These are phyloP conservation scores for Diabrotica undecimpunctata DNA, from an alignment of 1,140 invertebrate genomes.

Conservation along the genomic window DNA sequence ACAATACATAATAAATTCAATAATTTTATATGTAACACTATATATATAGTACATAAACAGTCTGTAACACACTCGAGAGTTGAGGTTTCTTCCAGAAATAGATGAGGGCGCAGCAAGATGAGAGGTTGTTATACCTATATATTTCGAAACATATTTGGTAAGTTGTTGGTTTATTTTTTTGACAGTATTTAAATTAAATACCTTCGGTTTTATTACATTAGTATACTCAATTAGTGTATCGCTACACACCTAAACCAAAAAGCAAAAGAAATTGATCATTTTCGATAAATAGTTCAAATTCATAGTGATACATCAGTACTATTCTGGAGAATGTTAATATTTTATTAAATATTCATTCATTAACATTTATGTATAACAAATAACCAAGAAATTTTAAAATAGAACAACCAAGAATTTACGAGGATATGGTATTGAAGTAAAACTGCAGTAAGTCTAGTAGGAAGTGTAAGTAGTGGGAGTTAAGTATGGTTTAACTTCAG, in stretches of 20 bases:
- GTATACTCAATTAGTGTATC: constrained; percentile 15
- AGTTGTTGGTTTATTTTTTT: constrained; percentile 21
- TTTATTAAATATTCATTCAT: too few relatives aligned
- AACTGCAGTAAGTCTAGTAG: too few relatives aligned
- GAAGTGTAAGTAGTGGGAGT: too few relatives aligned
- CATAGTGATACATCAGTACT: not conserved
- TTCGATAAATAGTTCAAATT: constrained; percentile 7
- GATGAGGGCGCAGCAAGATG: constrained; percentile 7
- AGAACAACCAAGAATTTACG: too few relatives aligned
- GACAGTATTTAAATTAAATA: constrained; percentile 18
- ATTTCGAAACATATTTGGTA: constrained; percentile 28
- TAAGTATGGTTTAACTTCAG: too few relatives aligned
- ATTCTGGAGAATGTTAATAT: not conserved
- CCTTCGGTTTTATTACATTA: constrained; percentile 11
- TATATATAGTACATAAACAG: too few relatives aligned
- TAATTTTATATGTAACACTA: too few relatives aligned
- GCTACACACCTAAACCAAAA: constrained; percentile 8
- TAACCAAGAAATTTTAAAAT: too few relatives aligned
- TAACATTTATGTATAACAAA: too few relatives aligned
- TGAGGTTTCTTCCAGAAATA: constrained; percentile 3
- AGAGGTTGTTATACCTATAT: constrained; percentile 27
- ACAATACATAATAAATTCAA: too few relatives aligned
- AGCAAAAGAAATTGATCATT: constrained; percentile 12
- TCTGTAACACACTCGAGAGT: not conserved
- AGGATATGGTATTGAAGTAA: too few relatives aligned